Evolutionary conservation across 2,113 vertebrate genomes (phyloP).

Genomic region (Rhipidura dahli): DNA sequence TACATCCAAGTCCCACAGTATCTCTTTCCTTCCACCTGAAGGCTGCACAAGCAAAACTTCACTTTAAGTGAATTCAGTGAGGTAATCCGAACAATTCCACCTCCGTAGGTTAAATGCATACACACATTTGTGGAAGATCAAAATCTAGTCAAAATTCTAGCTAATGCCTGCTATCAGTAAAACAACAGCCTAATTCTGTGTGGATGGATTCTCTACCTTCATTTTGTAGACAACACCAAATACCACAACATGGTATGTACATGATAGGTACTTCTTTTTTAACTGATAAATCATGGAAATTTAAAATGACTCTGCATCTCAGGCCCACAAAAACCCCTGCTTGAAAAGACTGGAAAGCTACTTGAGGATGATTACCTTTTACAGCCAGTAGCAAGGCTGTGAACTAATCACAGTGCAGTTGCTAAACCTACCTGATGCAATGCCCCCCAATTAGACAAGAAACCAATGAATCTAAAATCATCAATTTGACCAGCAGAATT

Average conservation of each 20-base stretch:
- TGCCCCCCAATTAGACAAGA: not conserved
- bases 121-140: not conserved
- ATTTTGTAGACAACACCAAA: not conserved
- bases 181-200: not conserved
- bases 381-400: not conserved
- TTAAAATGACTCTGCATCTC: not conserved
- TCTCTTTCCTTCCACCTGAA: not conserved
- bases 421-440: not conserved
- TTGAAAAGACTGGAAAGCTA: not conserved
- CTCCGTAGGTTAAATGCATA: not conserved
- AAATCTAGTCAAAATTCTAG: not conserved
- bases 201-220: not conserved
- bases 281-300: not conserved
- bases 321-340: not conserved
- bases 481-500: not conserved
- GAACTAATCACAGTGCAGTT: not conserved
- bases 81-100: not conserved
- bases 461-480: not conserved
- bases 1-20: not conserved
- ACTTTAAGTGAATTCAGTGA: not conserved
- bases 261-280: not conserved
- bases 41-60: not conserved
- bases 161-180: not conserved
- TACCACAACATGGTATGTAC: not conserved
- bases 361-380: not conserved